Conservation (phyloP, 2,113 vertebrate genomes). For the Corythornis madagascariensis region DNA sequence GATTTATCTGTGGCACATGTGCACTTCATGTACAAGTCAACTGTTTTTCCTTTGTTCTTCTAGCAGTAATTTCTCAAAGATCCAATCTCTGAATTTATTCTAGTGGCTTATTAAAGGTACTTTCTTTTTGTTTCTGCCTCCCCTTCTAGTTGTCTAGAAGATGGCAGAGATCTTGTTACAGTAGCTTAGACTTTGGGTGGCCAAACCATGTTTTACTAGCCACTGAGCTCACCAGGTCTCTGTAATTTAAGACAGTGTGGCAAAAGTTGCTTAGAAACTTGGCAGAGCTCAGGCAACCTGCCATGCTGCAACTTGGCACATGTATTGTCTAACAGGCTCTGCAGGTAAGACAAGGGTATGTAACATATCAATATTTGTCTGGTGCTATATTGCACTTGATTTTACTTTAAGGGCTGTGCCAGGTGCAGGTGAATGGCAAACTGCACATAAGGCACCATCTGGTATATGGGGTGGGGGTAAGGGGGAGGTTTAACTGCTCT, state of each 20-base stretch:
- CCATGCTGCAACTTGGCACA: neutral
- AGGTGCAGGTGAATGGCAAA: neutral
- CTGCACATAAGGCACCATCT: neutral
- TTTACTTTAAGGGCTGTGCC: neutral
- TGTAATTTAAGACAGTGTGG: neutral
- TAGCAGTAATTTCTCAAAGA: neutral
- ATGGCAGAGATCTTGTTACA: neutral
- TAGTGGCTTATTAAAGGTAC: neutral
- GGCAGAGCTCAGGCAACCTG: neutral
- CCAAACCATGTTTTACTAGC: neutral
- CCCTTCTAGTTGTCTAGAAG: neutral
- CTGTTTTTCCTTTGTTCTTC: neutral
- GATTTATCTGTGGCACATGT: neutral
- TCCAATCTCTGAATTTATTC: neutral
- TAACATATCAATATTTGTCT: neutral
- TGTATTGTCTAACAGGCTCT: slow-evolving; percentile 38
- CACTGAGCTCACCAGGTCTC: neutral
- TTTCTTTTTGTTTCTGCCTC: neutral
- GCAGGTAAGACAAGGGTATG: neutral
- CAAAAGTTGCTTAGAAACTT: neutral
- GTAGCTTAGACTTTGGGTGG: neutral
- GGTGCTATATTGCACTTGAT: neutral
- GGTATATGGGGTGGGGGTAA: neutral
- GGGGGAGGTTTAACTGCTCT: neutral
- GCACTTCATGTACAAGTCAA: neutral